phyloP scores from a whole-genome alignment of 2,797 vertebrate genomes.

The Zalophus californianus region DNA sequence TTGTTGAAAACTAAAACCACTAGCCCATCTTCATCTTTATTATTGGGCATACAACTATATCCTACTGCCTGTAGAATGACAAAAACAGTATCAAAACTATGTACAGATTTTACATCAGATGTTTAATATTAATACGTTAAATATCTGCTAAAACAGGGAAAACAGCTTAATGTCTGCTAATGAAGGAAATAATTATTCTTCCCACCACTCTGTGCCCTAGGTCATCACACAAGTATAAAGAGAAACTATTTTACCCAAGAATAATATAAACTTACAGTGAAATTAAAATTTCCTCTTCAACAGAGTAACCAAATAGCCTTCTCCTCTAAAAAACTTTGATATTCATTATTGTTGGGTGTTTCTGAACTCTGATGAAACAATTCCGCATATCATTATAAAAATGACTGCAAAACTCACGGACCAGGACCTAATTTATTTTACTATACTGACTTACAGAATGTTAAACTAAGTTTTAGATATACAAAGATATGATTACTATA shows the following conservation, averaged over 20 bases:
- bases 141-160: background rate
- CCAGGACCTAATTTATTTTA: constrained; percentile 1
- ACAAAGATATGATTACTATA: constrained; percentile 5
- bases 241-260: constrained; percentile 42
- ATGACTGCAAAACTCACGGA: background rate
- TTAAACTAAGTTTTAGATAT: constrained; percentile 27
- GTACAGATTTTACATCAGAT: constrained; percentile 8
- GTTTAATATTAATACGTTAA: constrained; percentile 28
- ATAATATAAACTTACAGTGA: background rate
- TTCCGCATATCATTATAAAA: background rate
- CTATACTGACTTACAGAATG: background rate
- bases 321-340: background rate
- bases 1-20: constrained; percentile 95
- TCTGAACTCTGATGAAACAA: background rate
- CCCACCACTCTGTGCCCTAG: background rate
- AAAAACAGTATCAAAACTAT: constrained; percentile 47
- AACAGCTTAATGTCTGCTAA: constrained; percentile 9
- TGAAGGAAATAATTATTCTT: constrained; percentile 19
- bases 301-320: constrained; percentile 57
- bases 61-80: constrained; percentile 93
- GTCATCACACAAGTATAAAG: constrained; percentile 13
- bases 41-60: constrained; percentile 95
- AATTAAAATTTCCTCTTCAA: constrained; percentile 32
- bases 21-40: constrained; percentile 97
- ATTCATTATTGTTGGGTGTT: background rate